Conservation (phyloP, 2,797 vertebrate species). For the Chrosomus eos region DNA sequence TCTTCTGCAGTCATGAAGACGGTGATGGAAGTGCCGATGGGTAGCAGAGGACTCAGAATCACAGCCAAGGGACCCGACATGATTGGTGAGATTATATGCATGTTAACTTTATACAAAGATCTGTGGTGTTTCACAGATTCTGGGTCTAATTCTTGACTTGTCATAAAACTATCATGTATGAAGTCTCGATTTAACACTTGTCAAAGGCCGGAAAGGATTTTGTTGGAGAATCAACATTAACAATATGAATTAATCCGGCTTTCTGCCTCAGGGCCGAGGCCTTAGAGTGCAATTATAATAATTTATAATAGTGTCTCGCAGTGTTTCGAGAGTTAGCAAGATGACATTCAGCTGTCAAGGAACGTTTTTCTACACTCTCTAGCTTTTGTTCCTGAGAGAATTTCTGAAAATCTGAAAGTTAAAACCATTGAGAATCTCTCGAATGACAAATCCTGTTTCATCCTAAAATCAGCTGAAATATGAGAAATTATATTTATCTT, state of each 20-base stretch:
- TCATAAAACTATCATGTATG: neutral
- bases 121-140: neutral
- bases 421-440: neutral
- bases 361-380: neutral
- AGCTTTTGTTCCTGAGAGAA: neutral
- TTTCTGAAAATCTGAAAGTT: neutral
- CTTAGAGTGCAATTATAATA: neutral
- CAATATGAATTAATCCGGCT: neutral
- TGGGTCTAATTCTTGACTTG: neutral
- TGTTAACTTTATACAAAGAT: neutral
- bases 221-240: neutral
- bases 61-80: conserved; percentile 86
- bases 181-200: neutral
- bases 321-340: neutral
- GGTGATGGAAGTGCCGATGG: conserved; percentile 86
- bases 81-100: conserved; percentile 80
- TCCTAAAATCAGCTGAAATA: neutral
- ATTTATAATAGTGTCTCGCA: neutral
- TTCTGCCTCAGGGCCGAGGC: neutral
- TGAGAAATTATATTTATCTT: neutral
- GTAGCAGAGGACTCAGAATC: conserved; percentile 88
- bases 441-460: neutral
- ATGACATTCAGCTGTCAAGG: neutral
- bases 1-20: conserved; percentile 84
- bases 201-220: neutral